Percentiles rank a stretch among this genome's conserved stretches.
These are phyloP conservation scores for Dasypolia templi DNA, from an alignment of 2,888 invertebrate species.

Conservation along the genomic window DNA sequence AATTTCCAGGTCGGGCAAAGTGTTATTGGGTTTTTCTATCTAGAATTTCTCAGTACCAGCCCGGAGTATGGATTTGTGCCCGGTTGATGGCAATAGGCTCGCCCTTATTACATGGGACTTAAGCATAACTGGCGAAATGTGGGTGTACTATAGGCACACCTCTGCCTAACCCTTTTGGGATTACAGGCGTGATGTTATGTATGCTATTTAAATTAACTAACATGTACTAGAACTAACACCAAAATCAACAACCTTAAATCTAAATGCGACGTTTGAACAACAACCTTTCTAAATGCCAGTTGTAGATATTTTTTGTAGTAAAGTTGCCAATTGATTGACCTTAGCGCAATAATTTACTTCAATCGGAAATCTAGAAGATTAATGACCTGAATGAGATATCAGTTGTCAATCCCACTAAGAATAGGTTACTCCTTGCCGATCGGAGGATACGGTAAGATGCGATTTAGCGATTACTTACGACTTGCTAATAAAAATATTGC, in stretches of 20 bases:
- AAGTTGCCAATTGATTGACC: constrained; percentile 33
- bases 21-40: no score
- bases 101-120: no score
- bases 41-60: no score
- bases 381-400: constrained; percentile 30
- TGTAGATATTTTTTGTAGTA: constrained; percentile 10
- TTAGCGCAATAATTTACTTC: constrained; percentile 13
- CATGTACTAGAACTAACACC: neutral
- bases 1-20: no score
- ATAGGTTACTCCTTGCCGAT: constrained; percentile 22
- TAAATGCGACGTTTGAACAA: neutral
- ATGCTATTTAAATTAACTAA: neutral
- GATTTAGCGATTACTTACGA: constrained; percentile 27
- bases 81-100: no score
- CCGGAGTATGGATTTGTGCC: no score
- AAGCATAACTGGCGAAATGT: no score
- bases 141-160: no score
- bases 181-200: no score
- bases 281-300: constrained; percentile 20
- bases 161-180: no score
- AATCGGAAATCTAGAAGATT: constrained; percentile 23
- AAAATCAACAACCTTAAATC: neutral
- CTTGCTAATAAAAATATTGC: constrained; percentile 25
- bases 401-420: constrained; percentile 27
- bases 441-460: constrained; percentile 4